Evolutionary conservation across 2,888 invertebrate genomes (phyloP).

Genomic region (Diachrysia chrysitis): DNA sequence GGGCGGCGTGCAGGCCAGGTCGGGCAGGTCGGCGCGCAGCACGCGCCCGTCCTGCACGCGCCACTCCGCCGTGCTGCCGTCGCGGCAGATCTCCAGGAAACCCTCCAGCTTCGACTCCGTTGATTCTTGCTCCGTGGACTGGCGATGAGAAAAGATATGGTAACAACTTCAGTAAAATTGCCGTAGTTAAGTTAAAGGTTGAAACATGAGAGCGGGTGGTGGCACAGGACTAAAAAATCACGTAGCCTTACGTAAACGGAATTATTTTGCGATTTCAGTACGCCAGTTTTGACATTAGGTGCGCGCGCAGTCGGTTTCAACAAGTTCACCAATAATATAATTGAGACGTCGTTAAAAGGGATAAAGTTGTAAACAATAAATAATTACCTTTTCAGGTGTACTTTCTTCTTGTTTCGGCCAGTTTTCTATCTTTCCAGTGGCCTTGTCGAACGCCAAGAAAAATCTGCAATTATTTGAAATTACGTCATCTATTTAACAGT

Average conservation of each 20-base stretch:
- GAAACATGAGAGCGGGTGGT: too few species aligned
- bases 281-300: too few species aligned
- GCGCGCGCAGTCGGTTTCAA: too few species aligned
- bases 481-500: neutral
- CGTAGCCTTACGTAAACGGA: too few species aligned
- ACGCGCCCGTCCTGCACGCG: constrained; percentile 87
- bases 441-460: constrained; percentile 95
- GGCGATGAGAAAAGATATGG: constrained; percentile 12
- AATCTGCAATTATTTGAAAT: constrained; percentile 90
- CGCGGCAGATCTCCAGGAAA: constrained; percentile 89
- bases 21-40: constrained; percentile 87
- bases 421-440: constrained; percentile 86
- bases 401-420: constrained; percentile 85
- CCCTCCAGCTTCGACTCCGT: constrained; percentile 69
- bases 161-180: neutral
- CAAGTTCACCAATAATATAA: too few species aligned
- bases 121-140: constrained; percentile 72
- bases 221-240: too few species aligned
- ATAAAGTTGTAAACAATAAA: neutral
- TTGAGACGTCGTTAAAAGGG: too few species aligned
- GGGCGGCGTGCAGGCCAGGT: constrained; percentile 91
- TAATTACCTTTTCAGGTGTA: constrained; percentile 76
- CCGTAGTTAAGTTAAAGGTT: too few species aligned
- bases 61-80: constrained; percentile 90
- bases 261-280: too few species aligned